Base-by-base conservation (phyloP, 2,113 vertebrate species). In the Manacus vitellinus region DNA sequence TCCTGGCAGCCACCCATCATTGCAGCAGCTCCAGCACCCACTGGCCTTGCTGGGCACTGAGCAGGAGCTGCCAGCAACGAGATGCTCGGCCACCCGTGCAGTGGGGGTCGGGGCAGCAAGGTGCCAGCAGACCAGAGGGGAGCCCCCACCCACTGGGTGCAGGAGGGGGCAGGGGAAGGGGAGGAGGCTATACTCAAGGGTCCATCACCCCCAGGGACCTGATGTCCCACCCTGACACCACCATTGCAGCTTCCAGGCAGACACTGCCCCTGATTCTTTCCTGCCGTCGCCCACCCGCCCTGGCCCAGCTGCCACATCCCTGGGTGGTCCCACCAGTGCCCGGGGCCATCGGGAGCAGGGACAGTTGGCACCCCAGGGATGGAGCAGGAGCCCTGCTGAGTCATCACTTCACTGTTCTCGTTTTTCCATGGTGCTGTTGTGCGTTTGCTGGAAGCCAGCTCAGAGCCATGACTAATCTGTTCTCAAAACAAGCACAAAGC, bases 391-490 rank as follows among this genome's bases (percentile, higher is more conserved):
- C 89, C 88, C 77, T 95, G 96, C 96, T 97, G 95, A 97, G 54
- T 97, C 96, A 96, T 97, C 95, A 95, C 85, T 89, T 92, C 2
- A 17, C 96, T 95, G 94, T 96, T 93, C 94, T 95, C 87, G 21
- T 96, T 96, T 97, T 97, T 96, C 96, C 96, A 97, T 96, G 92
- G 94, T 76, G 89, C 92, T 88, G 92, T 94, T 96, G 94, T 92
- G 94, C 94, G 71, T 93, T 97, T 96, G 95, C 96, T 97, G 96
- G 96, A 97, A 97, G 94, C 96, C 93, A 95, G 95, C 94, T 96
- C 71, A 96, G 92, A 94, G 88, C 92, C 94, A 79, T 97, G 96
- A 97, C 96, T 97, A 97, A 97, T 97, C 95, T 85, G 85, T 97
- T 97, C 96, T 97, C 95, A 96, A 97, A 97, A 97, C 95, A 96